phyloP scores from a whole-genome alignment of 1,140 invertebrate genomes.

The Euschistus heros region DNA sequence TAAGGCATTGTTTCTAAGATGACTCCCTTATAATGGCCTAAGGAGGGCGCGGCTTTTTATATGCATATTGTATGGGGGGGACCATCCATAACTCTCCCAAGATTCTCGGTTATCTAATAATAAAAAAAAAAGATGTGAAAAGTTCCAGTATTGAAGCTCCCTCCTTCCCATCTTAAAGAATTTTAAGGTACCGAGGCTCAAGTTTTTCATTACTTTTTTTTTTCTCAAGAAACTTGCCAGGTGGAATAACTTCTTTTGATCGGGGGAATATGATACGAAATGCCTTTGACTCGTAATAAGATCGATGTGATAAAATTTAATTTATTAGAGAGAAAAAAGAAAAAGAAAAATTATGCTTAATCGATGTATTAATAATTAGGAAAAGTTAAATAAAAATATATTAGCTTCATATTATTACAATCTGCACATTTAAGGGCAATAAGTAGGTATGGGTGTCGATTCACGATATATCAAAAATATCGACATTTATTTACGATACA shows the following conservation, averaged over 20 bases:
- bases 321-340: no score
- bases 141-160: slow-evolving; percentile 12
- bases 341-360: no score
- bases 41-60: slow-evolving; percentile 8
- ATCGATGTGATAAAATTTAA: no score
- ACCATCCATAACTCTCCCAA: slow-evolving; percentile 13
- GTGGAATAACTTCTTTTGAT: slow-evolving; percentile 9
- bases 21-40: slow-evolving; percentile 18
- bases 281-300: no score
- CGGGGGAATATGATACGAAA: no score
- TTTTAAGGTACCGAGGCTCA: slow-evolving; percentile 6
- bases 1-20: slow-evolving; percentile 24
- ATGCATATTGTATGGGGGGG: slow-evolving; percentile 15
- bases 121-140: slow-evolving; percentile 17
- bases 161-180: slow-evolving; percentile 10
- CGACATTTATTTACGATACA: no score
- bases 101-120: slow-evolving; percentile 11
- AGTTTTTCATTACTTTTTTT: neutral
- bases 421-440: no score
- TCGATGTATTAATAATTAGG: no score
- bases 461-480: no score
- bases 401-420: no score
- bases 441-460: no score
- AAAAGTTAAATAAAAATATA: no score
- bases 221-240: neutral